A percentile compares a stretch with the other conserved stretches of the same genome.
Conservation (phyloP, 2,113 vertebrate species). For the Macquaria australasica region DNA sequence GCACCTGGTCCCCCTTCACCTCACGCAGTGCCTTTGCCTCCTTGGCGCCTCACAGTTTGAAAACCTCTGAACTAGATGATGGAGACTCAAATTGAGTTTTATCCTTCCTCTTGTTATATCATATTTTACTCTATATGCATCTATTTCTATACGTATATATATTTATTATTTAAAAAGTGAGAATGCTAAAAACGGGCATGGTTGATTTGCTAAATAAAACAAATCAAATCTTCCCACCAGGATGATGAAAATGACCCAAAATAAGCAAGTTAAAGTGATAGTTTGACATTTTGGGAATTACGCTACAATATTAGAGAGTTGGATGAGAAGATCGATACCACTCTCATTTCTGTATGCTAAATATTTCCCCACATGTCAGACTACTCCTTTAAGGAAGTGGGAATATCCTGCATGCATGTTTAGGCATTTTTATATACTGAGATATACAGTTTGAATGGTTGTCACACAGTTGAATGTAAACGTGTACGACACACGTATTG, state of each 20-base stretch:
- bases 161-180: neutral
- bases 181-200: neutral
- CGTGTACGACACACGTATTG: neutral
- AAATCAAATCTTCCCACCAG: neutral
- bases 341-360: neutral
- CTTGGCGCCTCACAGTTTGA: neutral
- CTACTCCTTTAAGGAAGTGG: neutral
- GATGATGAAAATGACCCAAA: neutral
- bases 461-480: neutral
- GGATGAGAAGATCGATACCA: too few species aligned
- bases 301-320: neutral
- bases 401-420: neutral
- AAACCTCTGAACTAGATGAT: neutral
- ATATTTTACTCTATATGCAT: neutral
- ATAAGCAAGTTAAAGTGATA: neutral
- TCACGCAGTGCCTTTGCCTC: neutral
- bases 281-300: neutral
- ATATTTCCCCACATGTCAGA: neutral
- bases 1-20: too few species aligned
- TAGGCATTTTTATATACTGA: neutral
- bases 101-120: neutral
- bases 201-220: neutral
- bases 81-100: neutral
- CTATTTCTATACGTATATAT: neutral
- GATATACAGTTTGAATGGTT: constrained; percentile 12